These are phyloP conservation scores for Hemicrepidius hirtus DNA, from an alignment of 2,888 invertebrate genomes.

Conservation along the genomic window DNA sequence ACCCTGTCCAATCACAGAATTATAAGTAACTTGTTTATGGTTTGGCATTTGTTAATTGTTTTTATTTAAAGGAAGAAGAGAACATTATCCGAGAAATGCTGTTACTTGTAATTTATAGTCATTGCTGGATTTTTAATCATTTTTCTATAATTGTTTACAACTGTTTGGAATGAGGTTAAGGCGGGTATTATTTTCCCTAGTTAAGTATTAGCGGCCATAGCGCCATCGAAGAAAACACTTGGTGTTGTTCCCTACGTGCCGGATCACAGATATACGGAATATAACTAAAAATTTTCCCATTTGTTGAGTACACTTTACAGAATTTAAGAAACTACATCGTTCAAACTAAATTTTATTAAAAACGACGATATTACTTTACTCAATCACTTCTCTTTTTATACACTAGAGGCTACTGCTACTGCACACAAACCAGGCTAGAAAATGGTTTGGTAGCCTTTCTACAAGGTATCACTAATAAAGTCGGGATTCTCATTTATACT, in stretches of 20 bases:
- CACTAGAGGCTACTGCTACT: constrained; percentile 56
- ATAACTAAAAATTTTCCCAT: constrained; percentile 40
- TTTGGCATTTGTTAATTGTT: constrained; percentile 10
- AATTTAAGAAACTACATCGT: constrained; percentile 49
- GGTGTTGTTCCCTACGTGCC: constrained; percentile 66
- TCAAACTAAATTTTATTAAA: constrained; percentile 44
- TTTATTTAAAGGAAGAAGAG: constrained; percentile 14
- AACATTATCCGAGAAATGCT: background rate
- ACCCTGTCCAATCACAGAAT: constrained; percentile 20
- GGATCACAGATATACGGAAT: constrained; percentile 54
- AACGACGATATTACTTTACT: constrained; percentile 44
- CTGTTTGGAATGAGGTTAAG: constrained; percentile 69
- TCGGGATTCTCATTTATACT: constrained; percentile 69
- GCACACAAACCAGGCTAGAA: constrained; percentile 54
- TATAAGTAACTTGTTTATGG: constrained; percentile 25
- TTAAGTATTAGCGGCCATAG: constrained; percentile 71
- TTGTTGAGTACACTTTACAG: constrained; percentile 24
- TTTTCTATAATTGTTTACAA: constrained; percentile 62
- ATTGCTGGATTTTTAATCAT: constrained; percentile 47
- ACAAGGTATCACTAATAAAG: constrained; percentile 65
- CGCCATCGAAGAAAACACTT: constrained; percentile 69
- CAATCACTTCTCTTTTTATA: constrained; percentile 50
- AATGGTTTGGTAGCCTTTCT: constrained; percentile 76
- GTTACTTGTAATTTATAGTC: background rate
- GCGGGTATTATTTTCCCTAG: constrained; percentile 68